Conservation (phyloP, 2,113 vertebrate species). For the Perognathus longimembris region DNA sequence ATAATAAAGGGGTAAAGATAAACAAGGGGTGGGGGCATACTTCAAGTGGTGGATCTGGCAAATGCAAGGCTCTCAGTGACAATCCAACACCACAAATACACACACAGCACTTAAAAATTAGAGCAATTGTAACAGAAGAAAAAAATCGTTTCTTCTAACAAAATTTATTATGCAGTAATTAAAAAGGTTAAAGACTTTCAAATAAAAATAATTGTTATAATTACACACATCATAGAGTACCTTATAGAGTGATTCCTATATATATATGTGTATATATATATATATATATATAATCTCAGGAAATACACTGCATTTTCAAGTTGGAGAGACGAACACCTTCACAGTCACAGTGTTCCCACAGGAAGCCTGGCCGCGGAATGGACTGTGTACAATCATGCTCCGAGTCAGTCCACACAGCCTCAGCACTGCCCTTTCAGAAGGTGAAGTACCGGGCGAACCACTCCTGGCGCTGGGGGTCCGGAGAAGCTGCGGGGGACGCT, state of each 20-base stretch:
- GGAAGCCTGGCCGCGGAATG: slow-evolving; percentile 84
- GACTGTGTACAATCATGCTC: slow-evolving; percentile 91
- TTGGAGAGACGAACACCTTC: slow-evolving; percentile 87
- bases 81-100: too few species aligned
- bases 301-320: slow-evolving; percentile 87
- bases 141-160: slow-evolving; percentile 92
- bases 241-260: slow-evolving; percentile 85
- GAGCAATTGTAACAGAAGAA: slow-evolving; percentile 81
- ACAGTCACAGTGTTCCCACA: slow-evolving; percentile 88
- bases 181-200: slow-evolving; percentile 95
- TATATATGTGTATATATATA: slow-evolving; percentile 79
- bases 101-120: too few species aligned
- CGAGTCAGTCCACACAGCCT: slow-evolving; percentile 85
- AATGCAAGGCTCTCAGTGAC: too few species aligned
- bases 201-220: slow-evolving; percentile 90
- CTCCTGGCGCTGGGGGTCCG: slow-evolving; percentile 97
- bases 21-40: too few species aligned
- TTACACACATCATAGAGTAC: slow-evolving; percentile 87
- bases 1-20: too few species aligned
- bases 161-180: slow-evolving; percentile 96
- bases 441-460: slow-evolving; percentile 99
- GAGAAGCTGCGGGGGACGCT: slow-evolving; percentile 91
- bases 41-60: too few species aligned
- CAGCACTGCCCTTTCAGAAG: slow-evolving; percentile 91
- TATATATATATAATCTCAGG: slow-evolving; percentile 70